Evolutionary conservation across 2,113 vertebrate genomes (phyloP).

Genomic region (Cheirogaleus medius): DNA sequence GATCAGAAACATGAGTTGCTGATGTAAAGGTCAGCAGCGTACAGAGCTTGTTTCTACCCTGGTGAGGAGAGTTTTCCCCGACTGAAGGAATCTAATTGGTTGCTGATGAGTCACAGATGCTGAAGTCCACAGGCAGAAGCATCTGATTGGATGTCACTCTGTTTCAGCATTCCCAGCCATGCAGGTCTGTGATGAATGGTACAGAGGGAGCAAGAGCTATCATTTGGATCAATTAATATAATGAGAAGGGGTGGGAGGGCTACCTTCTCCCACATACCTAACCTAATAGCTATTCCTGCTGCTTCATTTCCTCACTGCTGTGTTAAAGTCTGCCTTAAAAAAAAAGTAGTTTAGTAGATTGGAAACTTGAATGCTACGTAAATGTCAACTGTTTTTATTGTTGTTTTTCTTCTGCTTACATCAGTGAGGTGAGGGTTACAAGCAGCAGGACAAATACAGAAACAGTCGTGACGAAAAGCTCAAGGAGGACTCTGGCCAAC

Average conservation of each 20-base stretch:
- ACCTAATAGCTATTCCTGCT: constrained; percentile 40
- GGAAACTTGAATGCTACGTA: constrained; percentile 55
- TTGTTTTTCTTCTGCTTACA: constrained; percentile 61
- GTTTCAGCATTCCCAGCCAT: constrained; percentile 54
- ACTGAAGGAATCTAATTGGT: constrained; percentile 72
- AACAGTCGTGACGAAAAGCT: constrained; percentile 45
- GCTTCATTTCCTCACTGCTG: constrained; percentile 45
- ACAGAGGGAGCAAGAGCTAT: constrained; percentile 54
- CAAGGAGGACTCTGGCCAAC: neutral
- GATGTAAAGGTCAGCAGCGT: constrained; percentile 70
- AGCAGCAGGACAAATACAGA: constrained; percentile 41
- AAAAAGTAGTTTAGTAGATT: constrained; percentile 22
- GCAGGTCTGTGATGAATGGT: constrained; percentile 58
- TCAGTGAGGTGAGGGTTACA: constrained; percentile 48
- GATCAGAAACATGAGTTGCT: constrained; percentile 65
- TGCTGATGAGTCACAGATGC: constrained; percentile 74
- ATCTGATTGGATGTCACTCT: constrained; percentile 68
- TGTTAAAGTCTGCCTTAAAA: constrained; percentile 29
- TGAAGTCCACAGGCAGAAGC: constrained; percentile 55
- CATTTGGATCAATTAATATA: constrained; percentile 69
- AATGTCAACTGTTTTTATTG: constrained; percentile 53
- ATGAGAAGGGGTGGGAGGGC: constrained; percentile 17
- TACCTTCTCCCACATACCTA: neutral
- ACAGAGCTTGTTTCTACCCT: constrained; percentile 77
- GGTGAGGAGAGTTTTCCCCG: constrained; percentile 65